Percentiles rank a stretch among this genome's conserved stretches.
These are phyloP conservation scores for Periphyllus acericola DNA, from an alignment of 2,888 invertebrate genomes.

Conservation along the genomic window DNA sequence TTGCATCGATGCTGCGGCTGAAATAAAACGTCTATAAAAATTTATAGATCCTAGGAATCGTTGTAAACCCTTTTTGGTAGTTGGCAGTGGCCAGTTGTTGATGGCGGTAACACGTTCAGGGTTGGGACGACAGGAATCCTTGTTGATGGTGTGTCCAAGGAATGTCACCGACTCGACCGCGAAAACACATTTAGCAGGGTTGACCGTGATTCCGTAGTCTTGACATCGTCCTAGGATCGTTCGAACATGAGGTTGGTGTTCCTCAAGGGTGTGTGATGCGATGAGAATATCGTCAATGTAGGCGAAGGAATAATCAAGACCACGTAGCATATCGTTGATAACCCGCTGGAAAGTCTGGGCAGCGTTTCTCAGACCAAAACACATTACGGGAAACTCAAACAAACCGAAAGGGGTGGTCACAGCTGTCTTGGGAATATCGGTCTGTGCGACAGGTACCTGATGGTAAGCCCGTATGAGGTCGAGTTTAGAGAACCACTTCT, in stretches of 20 bases:
- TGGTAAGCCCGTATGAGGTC: too few species aligned
- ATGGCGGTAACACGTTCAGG: too few species aligned
- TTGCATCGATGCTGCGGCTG: not conserved
- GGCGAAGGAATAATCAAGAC: too few species aligned
- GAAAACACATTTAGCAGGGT: slow-evolving; percentile 47
- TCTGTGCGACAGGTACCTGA: slow-evolving; percentile 65
- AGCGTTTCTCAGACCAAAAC: slow-evolving; percentile 64
- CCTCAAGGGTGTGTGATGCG: too few species aligned
- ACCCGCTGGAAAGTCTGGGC: slow-evolving; percentile 65
- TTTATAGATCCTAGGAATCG: slow-evolving; percentile 22
- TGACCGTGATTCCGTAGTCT: slow-evolving; percentile 42
- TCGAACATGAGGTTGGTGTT: too few species aligned
- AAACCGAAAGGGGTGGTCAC: slow-evolving; percentile 65
- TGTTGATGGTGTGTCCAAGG: not conserved
- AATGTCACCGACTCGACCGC: not conserved
- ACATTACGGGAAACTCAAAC: slow-evolving; percentile 65
- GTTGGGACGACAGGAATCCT: too few species aligned
- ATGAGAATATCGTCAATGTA: too few species aligned
- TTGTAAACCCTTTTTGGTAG: not conserved
- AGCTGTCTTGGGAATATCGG: slow-evolving; percentile 65
- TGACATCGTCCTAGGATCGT: too few species aligned
- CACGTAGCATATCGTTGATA: slow-evolving; percentile 52
- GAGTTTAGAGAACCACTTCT: too few species aligned
- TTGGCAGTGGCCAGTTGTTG: not conserved
- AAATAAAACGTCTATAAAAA: not conserved